Percentiles rank a stretch among this genome's conserved stretches.
Evolutionary conservation across 1,140 invertebrate genomes (phyloP).

Genomic region (Cataglyphis hispanica): DNA sequence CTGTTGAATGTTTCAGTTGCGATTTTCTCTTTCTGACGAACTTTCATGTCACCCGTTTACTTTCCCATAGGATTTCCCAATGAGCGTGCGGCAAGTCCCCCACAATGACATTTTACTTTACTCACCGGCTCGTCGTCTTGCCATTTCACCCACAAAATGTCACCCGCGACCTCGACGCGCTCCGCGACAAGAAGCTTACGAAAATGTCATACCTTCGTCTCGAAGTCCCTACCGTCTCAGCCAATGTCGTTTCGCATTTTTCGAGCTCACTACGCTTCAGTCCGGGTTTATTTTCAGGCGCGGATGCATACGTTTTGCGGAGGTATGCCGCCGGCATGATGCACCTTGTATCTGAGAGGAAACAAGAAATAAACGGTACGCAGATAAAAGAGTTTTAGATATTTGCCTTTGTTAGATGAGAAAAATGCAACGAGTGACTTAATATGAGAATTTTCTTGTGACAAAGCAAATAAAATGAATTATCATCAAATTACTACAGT

Average conservation of each 20-base stretch:
- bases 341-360: conserved; percentile 21
- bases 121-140: conserved; percentile 56
- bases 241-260: conserved; percentile 59
- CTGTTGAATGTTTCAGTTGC: conserved; percentile 23
- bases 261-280: conserved; percentile 40
- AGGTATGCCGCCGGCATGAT: conserved; percentile 31
- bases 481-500: neutral
- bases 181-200: conserved; percentile 38
- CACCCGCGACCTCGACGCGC: conserved; percentile 41
- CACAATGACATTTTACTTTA: conserved; percentile 72
- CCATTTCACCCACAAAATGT: conserved; percentile 74
- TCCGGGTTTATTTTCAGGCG: conserved; percentile 53
- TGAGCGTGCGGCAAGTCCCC: conserved; percentile 56
- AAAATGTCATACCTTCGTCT: conserved; percentile 69
- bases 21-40: neutral
- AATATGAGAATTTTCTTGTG: neutral
- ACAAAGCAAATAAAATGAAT: neutral
- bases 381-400: conserved; percentile 14
- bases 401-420: neutral
- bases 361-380: conserved; percentile 34
- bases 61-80: neutral
- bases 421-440: neutral
- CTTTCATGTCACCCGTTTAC: conserved; percentile 17
- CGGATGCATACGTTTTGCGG: conserved; percentile 42
- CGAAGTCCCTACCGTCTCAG: conserved; percentile 22